Conservation (phyloP, 2,113 vertebrate species). For the Fulmarus glacialis region DNA sequence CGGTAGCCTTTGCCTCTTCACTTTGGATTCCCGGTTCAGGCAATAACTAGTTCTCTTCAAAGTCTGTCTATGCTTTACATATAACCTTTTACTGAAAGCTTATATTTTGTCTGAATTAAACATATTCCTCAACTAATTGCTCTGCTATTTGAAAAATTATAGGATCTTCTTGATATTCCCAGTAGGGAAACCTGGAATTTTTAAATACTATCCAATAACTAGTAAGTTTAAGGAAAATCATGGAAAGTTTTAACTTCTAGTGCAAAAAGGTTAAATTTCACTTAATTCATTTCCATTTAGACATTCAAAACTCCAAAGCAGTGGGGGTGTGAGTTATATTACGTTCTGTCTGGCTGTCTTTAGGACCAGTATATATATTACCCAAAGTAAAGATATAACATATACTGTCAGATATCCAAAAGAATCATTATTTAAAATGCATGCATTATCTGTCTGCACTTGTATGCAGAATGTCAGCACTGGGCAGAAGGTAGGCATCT, state of each 20-base stretch:
- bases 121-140: not conserved
- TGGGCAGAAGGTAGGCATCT: not conserved
- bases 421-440: not conserved
- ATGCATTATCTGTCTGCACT: not conserved
- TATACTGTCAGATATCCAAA: not conserved
- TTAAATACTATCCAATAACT: not conserved
- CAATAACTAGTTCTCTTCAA: not conserved
- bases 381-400: not conserved
- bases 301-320: not conserved
- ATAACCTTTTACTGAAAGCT: not conserved
- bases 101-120: not conserved
- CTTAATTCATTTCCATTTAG: not conserved
- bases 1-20: not conserved
- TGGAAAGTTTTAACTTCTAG: not conserved
- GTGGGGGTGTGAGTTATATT: not conserved
- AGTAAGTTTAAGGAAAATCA: not conserved
- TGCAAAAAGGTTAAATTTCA: not conserved
- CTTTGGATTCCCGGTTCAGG: not conserved
- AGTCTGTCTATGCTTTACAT: not conserved
- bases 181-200: not conserved
- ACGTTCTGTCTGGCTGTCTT: not conserved
- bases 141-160: not conserved
- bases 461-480: not conserved
- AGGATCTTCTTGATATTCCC: not conserved
- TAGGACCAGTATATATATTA: not conserved